Evolutionary conservation across 2,113 vertebrate genomes (phyloP).

Genomic region (Azemiops feae): DNA sequence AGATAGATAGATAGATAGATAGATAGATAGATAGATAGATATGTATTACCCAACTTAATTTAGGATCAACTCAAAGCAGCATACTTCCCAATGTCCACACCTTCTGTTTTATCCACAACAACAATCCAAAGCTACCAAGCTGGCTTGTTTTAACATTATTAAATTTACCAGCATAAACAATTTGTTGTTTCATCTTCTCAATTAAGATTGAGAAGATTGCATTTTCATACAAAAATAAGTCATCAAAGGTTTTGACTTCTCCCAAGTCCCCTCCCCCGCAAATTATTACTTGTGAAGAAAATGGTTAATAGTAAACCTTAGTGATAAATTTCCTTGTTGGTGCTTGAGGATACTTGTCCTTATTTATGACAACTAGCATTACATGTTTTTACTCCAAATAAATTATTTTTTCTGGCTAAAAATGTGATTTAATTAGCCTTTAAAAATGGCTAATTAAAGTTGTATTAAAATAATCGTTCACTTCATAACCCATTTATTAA

Average conservation of each 20-base stretch:
- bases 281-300: not conserved
- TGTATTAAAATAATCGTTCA: not conserved
- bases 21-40: no score
- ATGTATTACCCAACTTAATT: not conserved
- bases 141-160: not conserved
- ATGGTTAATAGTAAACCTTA: not conserved
- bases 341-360: not conserved
- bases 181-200: not conserved
- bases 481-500: not conserved
- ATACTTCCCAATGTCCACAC: not conserved
- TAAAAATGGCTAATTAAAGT: conserved; percentile 8
- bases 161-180: not conserved
- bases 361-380: not conserved
- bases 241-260: not conserved
- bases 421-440: conserved; percentile 21
- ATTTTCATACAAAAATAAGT: not conserved
- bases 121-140: not conserved
- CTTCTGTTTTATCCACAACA: not conserved
- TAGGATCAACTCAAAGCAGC: not conserved
- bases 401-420: conserved; percentile 14
- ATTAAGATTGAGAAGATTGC: not conserved
- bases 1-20: no score
- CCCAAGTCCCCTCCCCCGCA: not conserved
- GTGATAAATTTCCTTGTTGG: not conserved
- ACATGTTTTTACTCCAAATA: conserved; percentile 17